Base-by-base conservation (phyloP, 2,113 vertebrate species). In the Phyllopteryx taeniolatus region DNA sequence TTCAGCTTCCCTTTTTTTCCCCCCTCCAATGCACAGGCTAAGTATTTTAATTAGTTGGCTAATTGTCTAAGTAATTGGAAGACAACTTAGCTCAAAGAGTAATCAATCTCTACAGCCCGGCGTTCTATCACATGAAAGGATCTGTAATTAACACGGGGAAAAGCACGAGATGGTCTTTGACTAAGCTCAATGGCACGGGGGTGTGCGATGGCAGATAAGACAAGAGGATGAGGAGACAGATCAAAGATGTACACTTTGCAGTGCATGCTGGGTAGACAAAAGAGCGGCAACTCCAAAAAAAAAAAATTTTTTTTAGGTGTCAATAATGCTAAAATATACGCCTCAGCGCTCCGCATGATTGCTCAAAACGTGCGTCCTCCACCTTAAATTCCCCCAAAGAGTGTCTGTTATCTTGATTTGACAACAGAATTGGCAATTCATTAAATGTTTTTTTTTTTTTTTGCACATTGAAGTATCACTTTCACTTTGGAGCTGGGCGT, bases 11-110 rank as follows among this genome's bases (percentile, higher is more conserved):
- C 8, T 27, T 27, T 31, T 31, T 33, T 15, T 10, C 14, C 20
- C 12, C 22, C 27, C 35, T 95, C 94, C 94, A 94, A 95, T 93
- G 95, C 94, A 89, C 92, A 94, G 95, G 95, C 94, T 97, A 96
- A 98, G 95, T 98, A 96, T 99, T 93, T 98, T 98, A 99, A 99
- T 99, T 98, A 99, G 95, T 96, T 94, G 95, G 95, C 95, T 98
- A 99, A 99, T 98, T 99, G 97, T 96, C 96, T 98, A 96, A 96
- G 96, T 99, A 99, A 99, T 98, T 98, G 95, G 96, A 94, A 98
- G 96, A 95, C 96, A 95, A 96, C 94, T 97, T 95, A 90, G 95
- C 95, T 96, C 96, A 96, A 96, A 96, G 94, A 96, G 96, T 97
- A 98, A 98, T 98, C 96, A 97, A 96, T 98, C 93, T 98, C 95